These are phyloP conservation scores for Pongo pygmaeus DNA, from an alignment of 2,113 vertebrate species.

Conservation along the genomic window DNA sequence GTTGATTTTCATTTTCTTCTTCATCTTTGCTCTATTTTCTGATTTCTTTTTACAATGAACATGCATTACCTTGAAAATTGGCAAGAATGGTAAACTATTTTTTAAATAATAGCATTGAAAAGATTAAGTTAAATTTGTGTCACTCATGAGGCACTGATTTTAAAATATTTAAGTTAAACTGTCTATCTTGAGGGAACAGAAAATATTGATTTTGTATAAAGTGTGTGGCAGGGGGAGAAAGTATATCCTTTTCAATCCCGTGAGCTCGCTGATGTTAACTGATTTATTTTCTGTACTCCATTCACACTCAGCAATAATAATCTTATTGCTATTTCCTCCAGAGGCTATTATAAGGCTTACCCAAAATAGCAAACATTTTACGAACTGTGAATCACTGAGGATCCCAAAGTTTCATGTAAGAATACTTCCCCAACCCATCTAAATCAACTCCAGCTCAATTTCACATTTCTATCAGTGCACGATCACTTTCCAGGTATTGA, in stretches of 20 bases:
- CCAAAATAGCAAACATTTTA: background rate
- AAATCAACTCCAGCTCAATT: background rate
- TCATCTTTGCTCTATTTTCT: background rate
- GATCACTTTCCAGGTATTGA: background rate
- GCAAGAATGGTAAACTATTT: background rate
- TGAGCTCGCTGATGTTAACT: background rate
- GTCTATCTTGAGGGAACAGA: background rate
- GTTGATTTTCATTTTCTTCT: constrained; percentile 14
- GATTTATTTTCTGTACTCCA: background rate
- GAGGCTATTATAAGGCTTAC: background rate
- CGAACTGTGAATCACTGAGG: background rate
- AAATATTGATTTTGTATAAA: background rate
- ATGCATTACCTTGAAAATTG: background rate
- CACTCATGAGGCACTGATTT: too few relatives aligned
- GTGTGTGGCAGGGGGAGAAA: background rate
- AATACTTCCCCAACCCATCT: background rate
- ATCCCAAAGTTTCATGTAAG: background rate
- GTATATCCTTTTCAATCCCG: background rate
- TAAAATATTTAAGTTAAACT: background rate
- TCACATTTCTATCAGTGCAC: background rate
- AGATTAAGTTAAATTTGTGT: background rate
- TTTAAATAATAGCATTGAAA: background rate
- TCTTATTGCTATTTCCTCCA: background rate
- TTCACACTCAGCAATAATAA: background rate
- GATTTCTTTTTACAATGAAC: background rate